Base-by-base conservation (phyloP, 2,113 vertebrate species). In the Rhizomys pruinosus region DNA sequence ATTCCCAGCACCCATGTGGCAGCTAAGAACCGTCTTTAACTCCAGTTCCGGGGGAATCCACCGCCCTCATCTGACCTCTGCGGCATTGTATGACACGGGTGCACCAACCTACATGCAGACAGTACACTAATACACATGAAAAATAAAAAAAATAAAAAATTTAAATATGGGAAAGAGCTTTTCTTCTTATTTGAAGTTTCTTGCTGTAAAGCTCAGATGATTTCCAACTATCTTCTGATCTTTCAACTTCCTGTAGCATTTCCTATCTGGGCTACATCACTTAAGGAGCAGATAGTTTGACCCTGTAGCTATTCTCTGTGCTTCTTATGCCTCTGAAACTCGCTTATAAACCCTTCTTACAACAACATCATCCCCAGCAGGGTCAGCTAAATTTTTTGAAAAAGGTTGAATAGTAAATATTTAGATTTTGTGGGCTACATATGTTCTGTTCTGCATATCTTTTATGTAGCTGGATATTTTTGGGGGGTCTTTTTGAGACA, bases 321-420 rank as follows among this genome's bases (percentile, higher is more conserved):
- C n/a, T 69, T 17, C 8, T 7, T 20, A 84, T 72, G 23, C 25
- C 68, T 96, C n/a, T 78, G 78, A 79, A 87, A 85, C 17, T 11
- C 59, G 22, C 88, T 96, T 90, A 29, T 69, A 61, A 76, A 71
- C 17, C 7, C 25, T 81, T 68, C 20, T 32, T 63, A 42, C 71
- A 68, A 52, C 52, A 44, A 37, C 57, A 4, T 5, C 7, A 66
- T 91, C 64, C 90, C 59, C 20, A 92, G 47, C 64, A 96, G 34
- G 22, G 25, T 61, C 55, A 86, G 73, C 32, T 90, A 87, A 84
- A 34, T 55, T 57, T 37, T 80, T 52, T 79, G 42, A 47, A 93
- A 74, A 93, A 23, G 55, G 87, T 59, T 17, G 87, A 84, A 91
- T 37, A 59, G 2, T 68, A 79, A 92, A 94, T 59, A 90, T 86